phyloP scores from a whole-genome alignment of 2,888 invertebrate genomes.

The Scaptomyza reducta region DNA sequence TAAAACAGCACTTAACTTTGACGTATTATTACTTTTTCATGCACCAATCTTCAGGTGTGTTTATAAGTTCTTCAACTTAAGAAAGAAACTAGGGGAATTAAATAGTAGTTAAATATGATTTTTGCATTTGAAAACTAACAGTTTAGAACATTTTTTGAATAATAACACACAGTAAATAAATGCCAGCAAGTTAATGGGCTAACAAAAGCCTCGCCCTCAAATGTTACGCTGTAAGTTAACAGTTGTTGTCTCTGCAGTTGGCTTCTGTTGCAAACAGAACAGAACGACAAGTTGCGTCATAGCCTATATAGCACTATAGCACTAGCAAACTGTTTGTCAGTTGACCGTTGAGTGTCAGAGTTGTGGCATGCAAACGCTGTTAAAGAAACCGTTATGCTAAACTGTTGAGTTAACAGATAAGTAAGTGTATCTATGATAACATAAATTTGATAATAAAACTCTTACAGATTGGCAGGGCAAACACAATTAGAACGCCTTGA shows the following conservation, averaged over 20 bases:
- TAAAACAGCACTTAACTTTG: background rate
- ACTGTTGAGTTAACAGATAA: background rate
- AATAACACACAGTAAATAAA: too few relatives aligned
- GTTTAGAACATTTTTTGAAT: too few relatives aligned
- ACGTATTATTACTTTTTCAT: too few relatives aligned
- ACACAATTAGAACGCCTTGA: background rate
- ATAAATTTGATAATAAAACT: background rate
- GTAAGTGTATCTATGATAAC: background rate
- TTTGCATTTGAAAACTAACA: too few relatives aligned
- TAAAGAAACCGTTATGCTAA: background rate
- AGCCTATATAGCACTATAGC: background rate
- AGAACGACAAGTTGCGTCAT: constrained; percentile 13
- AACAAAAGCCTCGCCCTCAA: background rate
- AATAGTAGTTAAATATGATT: too few relatives aligned
- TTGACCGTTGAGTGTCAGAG: background rate
- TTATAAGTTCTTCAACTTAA: too few relatives aligned
- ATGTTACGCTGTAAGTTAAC: constrained; percentile 17
- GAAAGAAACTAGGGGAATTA: too few relatives aligned
- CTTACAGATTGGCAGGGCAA: too few relatives aligned
- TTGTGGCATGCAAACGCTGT: background rate
- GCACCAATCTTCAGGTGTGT: too few relatives aligned
- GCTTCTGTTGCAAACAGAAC: constrained; percentile 20
- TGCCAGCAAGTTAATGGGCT: too few relatives aligned
- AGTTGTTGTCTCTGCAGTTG: constrained; percentile 11
- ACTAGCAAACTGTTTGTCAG: constrained; percentile 1